Conservation (phyloP, 2,113 vertebrate genomes). For the Amblyornis subalaris region DNA sequence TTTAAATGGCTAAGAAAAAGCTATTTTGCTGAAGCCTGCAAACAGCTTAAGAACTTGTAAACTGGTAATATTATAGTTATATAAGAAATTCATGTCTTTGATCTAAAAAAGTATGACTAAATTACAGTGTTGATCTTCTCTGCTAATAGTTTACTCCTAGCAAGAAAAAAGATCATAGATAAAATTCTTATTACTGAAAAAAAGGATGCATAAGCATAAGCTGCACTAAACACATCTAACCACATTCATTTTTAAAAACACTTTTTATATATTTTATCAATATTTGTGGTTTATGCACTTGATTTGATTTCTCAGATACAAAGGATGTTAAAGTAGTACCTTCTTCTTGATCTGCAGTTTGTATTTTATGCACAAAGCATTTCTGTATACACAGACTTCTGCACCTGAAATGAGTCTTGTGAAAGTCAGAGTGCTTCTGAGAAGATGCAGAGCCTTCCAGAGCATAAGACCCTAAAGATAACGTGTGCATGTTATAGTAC, state of each 20-base stretch:
- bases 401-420: not conserved
- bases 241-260: not conserved
- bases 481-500: accelerated
- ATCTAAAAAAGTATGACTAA: not conserved
- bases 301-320: not conserved
- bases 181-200: not conserved
- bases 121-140: not conserved
- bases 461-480: not conserved
- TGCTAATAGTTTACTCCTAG: not conserved
- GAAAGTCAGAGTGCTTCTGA: not conserved
- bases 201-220: not conserved
- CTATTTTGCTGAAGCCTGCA: not conserved
- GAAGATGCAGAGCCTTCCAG: not conserved
- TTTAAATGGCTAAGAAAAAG: not conserved
- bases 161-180: not conserved
- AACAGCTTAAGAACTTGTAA: not conserved
- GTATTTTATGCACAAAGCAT: not conserved
- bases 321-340: not conserved
- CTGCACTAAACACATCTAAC: not conserved
- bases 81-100: not conserved
- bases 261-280: not conserved
- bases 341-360: not conserved
- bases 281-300: not conserved
- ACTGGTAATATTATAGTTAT: not conserved
- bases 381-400: not conserved